Conservation (phyloP, 2,113 vertebrate species). For the Arvicanthis niloticus region DNA sequence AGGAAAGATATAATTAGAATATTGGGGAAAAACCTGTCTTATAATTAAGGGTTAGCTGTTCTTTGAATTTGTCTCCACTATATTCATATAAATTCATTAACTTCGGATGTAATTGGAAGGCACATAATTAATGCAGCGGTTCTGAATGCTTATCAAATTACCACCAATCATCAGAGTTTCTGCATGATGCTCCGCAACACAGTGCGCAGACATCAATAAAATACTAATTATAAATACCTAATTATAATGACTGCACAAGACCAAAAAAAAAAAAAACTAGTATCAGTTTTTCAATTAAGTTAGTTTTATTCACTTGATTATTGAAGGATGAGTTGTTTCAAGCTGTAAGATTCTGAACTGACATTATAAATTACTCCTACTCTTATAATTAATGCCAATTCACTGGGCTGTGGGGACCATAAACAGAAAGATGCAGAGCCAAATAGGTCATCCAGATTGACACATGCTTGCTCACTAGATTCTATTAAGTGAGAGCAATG, state of each 20-base stretch:
- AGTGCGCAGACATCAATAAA: conserved; percentile 85
- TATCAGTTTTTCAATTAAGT: conserved; percentile 85
- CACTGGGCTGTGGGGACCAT: conserved; percentile 76
- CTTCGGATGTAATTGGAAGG: conserved; percentile 84
- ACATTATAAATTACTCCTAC: conserved; percentile 85
- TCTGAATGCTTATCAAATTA: conserved; percentile 87
- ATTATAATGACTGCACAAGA: conserved; percentile 84
- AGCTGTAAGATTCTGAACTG: conserved; percentile 84
- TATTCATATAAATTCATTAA: conserved; percentile 86
- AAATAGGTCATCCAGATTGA: conserved; percentile 78
- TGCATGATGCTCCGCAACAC: conserved; percentile 79
- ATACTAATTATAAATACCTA: conserved; percentile 87
- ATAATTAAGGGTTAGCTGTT: conserved; percentile 86
- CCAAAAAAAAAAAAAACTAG: conserved; percentile 80
- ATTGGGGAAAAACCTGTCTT: conserved; percentile 70
- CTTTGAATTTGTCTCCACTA: conserved; percentile 85
- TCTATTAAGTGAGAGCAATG: conserved; percentile 1
- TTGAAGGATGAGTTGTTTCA: conserved; percentile 84
- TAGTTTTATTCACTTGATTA: conserved; percentile 88
- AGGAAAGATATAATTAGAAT: conserved; percentile 83
- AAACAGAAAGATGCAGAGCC: conserved; percentile 78
- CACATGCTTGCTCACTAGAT: conserved; percentile 4
- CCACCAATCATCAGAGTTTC: conserved; percentile 80
- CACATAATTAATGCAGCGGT: conserved; percentile 84
- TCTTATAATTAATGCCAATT: conserved; percentile 83